Percentiles rank a stretch among this genome's conserved stretches.
phyloP scores from a whole-genome alignment of 2,113 vertebrate species.

The Nesogale talazaci region DNA sequence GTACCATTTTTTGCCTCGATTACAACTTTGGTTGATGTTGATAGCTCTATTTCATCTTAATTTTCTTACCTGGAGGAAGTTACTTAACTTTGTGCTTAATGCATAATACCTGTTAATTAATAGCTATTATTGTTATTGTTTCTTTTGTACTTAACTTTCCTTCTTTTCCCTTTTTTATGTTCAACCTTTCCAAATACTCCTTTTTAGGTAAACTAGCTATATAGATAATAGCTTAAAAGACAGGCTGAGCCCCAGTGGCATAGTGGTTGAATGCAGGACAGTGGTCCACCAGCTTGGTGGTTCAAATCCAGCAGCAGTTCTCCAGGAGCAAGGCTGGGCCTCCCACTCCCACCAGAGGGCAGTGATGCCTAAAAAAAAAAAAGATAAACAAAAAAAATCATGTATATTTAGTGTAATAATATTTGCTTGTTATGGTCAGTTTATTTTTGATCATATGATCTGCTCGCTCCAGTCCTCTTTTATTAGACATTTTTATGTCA shows the following conservation, averaged over 20 bases:
- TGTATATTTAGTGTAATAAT: slow-evolving; percentile 37
- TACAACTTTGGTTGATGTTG: slow-evolving; percentile 23
- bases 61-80: not conserved
- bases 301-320: no score
- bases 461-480: not conserved
- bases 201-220: slow-evolving; percentile 27
- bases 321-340: no score
- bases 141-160: slow-evolving; percentile 29
- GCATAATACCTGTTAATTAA: slow-evolving; percentile 5
- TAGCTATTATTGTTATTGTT: not conserved
- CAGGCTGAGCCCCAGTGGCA: no score
- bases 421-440: not conserved
- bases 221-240: slow-evolving; percentile 13
- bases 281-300: no score
- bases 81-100: slow-evolving; percentile 35
- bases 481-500: not conserved
- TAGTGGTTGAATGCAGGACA: no score
- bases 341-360: no score
- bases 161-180: slow-evolving; percentile 6
- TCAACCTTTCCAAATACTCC: not conserved
- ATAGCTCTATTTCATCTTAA: slow-evolving; percentile 20
- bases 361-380: no score
- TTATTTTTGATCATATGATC: not conserved
- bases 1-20: not conserved
- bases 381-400: slow-evolving; percentile 14